Percentiles rank a stretch among this genome's conserved stretches.
phyloP scores from a whole-genome alignment of 2,888 invertebrate species.

The Spicauda simplicius region DNA sequence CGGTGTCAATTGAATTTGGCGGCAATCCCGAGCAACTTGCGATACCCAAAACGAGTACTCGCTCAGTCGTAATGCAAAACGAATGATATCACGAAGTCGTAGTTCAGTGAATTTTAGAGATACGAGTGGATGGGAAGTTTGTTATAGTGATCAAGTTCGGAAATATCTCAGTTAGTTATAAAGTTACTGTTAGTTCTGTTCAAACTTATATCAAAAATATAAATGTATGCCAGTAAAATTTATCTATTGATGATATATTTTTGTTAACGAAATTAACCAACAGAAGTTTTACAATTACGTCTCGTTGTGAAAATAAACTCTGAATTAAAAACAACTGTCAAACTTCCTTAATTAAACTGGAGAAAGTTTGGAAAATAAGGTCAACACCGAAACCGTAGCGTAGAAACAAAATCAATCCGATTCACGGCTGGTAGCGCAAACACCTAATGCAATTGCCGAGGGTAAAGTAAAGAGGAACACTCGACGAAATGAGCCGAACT shows the following conservation, averaged over 20 bases:
- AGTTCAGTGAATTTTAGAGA: constrained; percentile 24
- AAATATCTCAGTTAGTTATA: constrained; percentile 28
- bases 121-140: constrained; percentile 21
- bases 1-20: neutral
- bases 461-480: constrained; percentile 29
- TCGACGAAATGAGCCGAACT: constrained; percentile 29
- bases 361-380: constrained; percentile 12
- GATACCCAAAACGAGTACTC: neutral
- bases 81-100: constrained; percentile 4
- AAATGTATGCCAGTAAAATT: neutral
- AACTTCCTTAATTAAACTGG: constrained; percentile 9
- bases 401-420: constrained; percentile 28
- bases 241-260: no score
- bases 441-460: constrained; percentile 30
- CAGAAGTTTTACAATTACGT: neutral
- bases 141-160: constrained; percentile 30
- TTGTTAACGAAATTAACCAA: neutral
- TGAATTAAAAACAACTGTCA: constrained; percentile 1
- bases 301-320: neutral
- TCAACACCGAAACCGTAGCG: constrained; percentile 19
- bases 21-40: neutral
- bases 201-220: neutral
- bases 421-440: constrained; percentile 27
- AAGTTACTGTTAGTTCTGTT: constrained; percentile 4
- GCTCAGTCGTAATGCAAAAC: constrained; percentile 9